phyloP scores from a whole-genome alignment of 2,797 vertebrate species.

The Leptoclinus maculatus region DNA sequence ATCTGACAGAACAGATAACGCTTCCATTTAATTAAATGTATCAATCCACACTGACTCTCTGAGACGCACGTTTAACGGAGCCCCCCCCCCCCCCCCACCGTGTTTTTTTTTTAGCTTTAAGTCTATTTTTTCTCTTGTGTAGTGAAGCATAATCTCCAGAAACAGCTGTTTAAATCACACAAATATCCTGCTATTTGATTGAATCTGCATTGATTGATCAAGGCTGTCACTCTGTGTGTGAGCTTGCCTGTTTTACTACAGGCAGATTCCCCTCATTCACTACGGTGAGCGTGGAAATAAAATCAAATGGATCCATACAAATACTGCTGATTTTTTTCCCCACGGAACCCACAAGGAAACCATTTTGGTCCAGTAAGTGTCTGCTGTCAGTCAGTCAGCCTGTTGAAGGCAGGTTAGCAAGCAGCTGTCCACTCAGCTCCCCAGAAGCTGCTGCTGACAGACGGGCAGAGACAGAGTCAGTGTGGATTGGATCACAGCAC shows the following conservation, averaged over 20 bases:
- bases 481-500: neutral
- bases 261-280: neutral
- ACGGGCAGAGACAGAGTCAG: neutral
- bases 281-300: neutral
- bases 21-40: no score
- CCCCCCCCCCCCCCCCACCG: neutral
- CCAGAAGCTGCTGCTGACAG: neutral
- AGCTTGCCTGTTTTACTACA: no score
- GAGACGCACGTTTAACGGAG: no score
- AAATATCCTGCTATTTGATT: neutral
- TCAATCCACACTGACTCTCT: no score
- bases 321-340: no score
- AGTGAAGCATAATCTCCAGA: neutral
- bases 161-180: neutral
- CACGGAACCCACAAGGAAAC: neutral
- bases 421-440: neutral
- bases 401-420: neutral
- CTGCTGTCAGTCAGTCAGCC: neutral
- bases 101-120: neutral
- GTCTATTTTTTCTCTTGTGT: neutral
- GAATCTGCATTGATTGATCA: neutral
- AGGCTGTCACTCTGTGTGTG: neutral
- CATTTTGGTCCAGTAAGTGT: neutral
- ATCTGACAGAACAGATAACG: no score
- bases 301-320: neutral